A percentile compares a stretch with the other conserved stretches of the same genome.
These are phyloP conservation scores for Lycaena phlaeas DNA, from an alignment of 2,888 invertebrate species.

Conservation along the genomic window DNA sequence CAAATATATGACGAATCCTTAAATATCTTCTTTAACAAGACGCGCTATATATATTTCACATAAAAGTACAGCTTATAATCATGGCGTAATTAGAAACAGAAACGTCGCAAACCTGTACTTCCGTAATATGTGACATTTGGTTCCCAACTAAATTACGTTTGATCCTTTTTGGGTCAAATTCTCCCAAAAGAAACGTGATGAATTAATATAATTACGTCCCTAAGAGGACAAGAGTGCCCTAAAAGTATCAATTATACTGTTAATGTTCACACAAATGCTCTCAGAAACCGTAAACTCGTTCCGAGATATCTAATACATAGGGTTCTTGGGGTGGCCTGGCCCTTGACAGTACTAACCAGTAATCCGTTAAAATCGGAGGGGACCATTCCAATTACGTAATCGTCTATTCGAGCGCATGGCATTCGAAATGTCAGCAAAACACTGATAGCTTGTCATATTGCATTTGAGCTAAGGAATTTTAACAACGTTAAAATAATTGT, in stretches of 20 bases:
- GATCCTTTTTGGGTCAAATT: neutral
- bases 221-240: constrained; percentile 7
- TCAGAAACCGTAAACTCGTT: constrained; percentile 43
- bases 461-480: neutral
- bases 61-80: too few species aligned
- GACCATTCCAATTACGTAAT: constrained; percentile 45
- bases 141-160: neutral
- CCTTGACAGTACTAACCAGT: constrained; percentile 56
- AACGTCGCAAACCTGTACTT: too few species aligned
- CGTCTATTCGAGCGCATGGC: constrained; percentile 39
- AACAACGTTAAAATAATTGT: too few species aligned
- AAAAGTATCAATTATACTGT: constrained; percentile 22
- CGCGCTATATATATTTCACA: too few species aligned
- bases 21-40: too few species aligned
- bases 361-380: constrained; percentile 57
- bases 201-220: constrained; percentile 10
- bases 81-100: too few species aligned
- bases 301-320: constrained; percentile 31
- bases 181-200: constrained; percentile 4
- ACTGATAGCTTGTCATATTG: constrained; percentile 15
- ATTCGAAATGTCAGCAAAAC: constrained; percentile 31
- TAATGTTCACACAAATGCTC: constrained; percentile 31
- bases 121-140: too few species aligned
- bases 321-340: constrained; percentile 26
- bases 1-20: too few species aligned